Base-by-base conservation (phyloP, 2,113 vertebrate genomes). In the Vulpes ferrilata region DNA sequence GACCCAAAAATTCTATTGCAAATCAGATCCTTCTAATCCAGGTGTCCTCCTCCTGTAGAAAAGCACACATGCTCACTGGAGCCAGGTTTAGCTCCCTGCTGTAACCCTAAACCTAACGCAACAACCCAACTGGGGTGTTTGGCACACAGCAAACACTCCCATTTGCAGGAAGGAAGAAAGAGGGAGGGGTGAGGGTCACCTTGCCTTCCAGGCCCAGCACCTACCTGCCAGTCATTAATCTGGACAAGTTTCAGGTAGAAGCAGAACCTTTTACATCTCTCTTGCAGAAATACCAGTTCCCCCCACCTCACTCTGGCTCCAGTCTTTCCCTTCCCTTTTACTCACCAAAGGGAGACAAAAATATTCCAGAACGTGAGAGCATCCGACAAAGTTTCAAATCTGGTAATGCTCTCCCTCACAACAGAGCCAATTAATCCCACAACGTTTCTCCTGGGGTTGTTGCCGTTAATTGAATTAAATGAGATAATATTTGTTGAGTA, bases 401-500 rank as follows among this genome's bases (percentile, higher is more conserved):
- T 27, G 35, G 76, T 20, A 19, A 9, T 0, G 0, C 35, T 43
- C 27, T 80, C 79, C 67, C 76, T 88, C 57, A 3, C 62, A 51
- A 27, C 43, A 7, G 27, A 55, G 48, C 78, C 88, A 1, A 0
- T 94, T 82, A 95, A 79, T 84, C 84, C 51, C 12, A 25, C 15
- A 0, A 13, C 30, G 7, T 51, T 51, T 83, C 90, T 92, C 90
- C 94, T 22, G 86, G 86, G 27, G 25, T 11, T 57, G 23, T 57
- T 53, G 57, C 30, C 22, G 4, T 87, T 95, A 73, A 92, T 87
- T 84, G 96, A 93, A 90, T 93, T 95, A 96, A 97, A 96, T 96
- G 87, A 92, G 90, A 79, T 96, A n/a, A 93, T 96, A 86, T 89
- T 92, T 78, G 55, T 60, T 16, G 89, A 82, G 25, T 51, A 19